A percentile compares a stretch with the other conserved stretches of the same genome.
Conservation (phyloP, 2,113 vertebrate genomes). For the Petroica traversi region DNA sequence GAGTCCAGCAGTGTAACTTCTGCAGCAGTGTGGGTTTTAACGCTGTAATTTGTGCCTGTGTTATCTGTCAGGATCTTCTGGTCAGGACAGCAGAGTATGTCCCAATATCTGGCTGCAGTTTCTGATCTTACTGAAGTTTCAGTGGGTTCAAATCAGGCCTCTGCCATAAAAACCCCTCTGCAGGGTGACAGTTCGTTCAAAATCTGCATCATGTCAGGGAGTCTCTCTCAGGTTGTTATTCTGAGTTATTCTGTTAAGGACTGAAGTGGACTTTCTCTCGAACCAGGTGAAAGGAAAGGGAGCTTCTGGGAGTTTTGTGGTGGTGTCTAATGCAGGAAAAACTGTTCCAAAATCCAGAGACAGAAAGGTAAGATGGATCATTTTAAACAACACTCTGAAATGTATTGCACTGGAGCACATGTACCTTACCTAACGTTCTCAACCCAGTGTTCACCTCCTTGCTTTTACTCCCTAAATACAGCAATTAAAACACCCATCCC, state of each 20-base stretch:
- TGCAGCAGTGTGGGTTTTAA: not conserved
- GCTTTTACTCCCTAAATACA: not conserved
- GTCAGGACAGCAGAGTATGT: not conserved
- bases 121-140: not conserved
- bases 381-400: not conserved
- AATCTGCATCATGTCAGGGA: not conserved
- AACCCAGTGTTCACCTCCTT: not conserved
- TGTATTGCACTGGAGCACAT: not conserved
- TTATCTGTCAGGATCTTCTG: not conserved
- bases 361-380: conserved; percentile 78
- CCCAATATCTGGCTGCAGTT: not conserved
- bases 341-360: conserved; percentile 75
- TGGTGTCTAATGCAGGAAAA: conserved; percentile 85
- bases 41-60: not conserved
- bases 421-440: not conserved
- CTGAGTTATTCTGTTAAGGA: not conserved
- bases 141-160: not conserved
- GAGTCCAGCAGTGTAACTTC: not conserved
- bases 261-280: not conserved
- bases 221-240: not conserved
- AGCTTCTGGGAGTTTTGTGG: conserved; percentile 91
- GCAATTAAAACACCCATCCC: not conserved
- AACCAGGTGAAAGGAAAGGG: conserved; percentile 92
- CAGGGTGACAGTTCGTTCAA: not conserved
- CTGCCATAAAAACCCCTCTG: not conserved